Conservation (phyloP, 2,888 invertebrate species). For the Marronus borbonicus region DNA sequence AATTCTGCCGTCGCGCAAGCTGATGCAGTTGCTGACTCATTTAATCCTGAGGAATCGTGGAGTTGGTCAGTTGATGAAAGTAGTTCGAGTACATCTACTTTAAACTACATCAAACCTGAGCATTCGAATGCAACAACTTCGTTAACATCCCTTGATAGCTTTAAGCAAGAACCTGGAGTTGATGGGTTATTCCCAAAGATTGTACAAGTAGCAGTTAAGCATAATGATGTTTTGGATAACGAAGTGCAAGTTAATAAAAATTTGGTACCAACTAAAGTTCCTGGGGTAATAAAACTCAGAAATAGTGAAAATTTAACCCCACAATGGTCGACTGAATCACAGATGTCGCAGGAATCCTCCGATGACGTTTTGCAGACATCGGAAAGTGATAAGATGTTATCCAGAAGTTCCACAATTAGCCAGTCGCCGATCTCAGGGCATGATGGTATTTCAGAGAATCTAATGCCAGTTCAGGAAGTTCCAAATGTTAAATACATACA, state of each 20-base stretch:
- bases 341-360: slow-evolving; percentile 78
- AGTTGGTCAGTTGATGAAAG: slow-evolving; percentile 76
- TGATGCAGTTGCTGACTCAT: slow-evolving; percentile 73
- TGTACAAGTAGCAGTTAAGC: slow-evolving; percentile 62
- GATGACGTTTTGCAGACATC: slow-evolving; percentile 76
- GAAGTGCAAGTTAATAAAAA: slow-evolving; percentile 43
- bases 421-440: slow-evolving; percentile 65
- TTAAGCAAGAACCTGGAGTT: slow-evolving; percentile 51
- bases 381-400: slow-evolving; percentile 76
- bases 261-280: slow-evolving; percentile 1
- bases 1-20: slow-evolving; percentile 56
- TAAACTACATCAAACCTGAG: slow-evolving; percentile 54
- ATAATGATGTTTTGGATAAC: slow-evolving; percentile 47
- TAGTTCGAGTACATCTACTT: slow-evolving; percentile 60
- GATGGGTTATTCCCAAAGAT: slow-evolving; percentile 70
- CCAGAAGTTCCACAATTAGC: slow-evolving; percentile 70
- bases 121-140: slow-evolving; percentile 44
- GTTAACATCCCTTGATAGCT: slow-evolving; percentile 44
- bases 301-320: slow-evolving; percentile 70
- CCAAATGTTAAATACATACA: slow-evolving; percentile 7
- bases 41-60: slow-evolving; percentile 75
- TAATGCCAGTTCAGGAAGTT: slow-evolving; percentile 31
- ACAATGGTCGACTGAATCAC: slow-evolving; percentile 79
- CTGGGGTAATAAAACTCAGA: slow-evolving; percentile 56
- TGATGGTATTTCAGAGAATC: slow-evolving; percentile 5